Evolutionary conservation across 2,888 invertebrate genomes (phyloP).

Genomic region (Tipula lateralis): DNA sequence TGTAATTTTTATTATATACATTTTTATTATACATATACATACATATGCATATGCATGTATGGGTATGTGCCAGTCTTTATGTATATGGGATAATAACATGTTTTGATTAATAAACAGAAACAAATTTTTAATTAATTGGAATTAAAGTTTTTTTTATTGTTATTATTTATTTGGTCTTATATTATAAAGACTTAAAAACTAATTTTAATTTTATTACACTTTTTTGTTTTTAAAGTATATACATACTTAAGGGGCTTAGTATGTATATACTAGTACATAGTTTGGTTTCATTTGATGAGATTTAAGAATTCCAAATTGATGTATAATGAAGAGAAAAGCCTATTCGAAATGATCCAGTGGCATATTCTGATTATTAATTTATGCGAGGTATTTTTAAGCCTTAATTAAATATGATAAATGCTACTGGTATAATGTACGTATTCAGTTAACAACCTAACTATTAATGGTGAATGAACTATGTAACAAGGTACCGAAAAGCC

Average conservation of each 20-base stretch:
- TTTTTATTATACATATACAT: background rate
- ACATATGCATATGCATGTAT: background rate
- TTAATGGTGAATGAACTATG: background rate
- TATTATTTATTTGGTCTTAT: background rate
- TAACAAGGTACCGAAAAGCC: too few species aligned
- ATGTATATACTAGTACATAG: background rate
- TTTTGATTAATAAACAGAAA: slow-evolving; percentile 28
- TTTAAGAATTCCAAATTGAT: background rate
- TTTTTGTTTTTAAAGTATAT: background rate
- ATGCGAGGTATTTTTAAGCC: background rate
- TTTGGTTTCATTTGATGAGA: background rate
- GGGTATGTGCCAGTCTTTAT: background rate
- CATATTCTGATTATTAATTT: background rate
- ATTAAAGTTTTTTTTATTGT: background rate
- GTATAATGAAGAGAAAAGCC: background rate
- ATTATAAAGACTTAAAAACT: background rate
- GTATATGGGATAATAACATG: background rate
- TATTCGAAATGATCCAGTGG: background rate
- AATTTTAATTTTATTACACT: background rate
- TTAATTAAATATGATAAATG: background rate
- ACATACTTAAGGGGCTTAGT: background rate
- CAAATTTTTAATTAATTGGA: slow-evolving; percentile 30
- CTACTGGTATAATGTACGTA: background rate
- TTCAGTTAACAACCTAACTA: background rate
- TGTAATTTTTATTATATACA: background rate